Conservation (phyloP, 2,113 vertebrate species). For the Stegastes partitus region DNA sequence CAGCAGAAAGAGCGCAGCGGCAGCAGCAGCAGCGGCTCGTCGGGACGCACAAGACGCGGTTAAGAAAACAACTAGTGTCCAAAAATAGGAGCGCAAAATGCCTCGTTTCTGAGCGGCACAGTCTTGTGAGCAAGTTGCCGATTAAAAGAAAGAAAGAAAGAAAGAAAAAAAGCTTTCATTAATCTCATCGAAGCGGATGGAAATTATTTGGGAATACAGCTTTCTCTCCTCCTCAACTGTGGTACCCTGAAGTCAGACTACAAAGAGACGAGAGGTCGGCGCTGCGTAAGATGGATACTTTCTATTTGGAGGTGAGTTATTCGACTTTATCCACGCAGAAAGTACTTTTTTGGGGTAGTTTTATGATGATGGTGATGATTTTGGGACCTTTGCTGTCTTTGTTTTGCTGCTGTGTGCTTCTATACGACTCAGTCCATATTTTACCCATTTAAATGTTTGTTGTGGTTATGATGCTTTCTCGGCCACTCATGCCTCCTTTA, state of each 20-base stretch:
- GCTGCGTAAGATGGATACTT: slow-evolving; percentile 70
- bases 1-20: slow-evolving; percentile 42
- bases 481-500: neutral
- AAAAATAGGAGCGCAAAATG: slow-evolving; percentile 16
- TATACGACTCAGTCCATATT: neutral
- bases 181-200: slow-evolving; percentile 59
- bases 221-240: slow-evolving; percentile 70
- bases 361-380: neutral
- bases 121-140: neutral
- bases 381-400: slow-evolving; percentile 33
- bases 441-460: neutral
- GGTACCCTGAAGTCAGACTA: slow-evolving; percentile 78
- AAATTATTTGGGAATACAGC: slow-evolving; percentile 59
- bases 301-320: slow-evolving; percentile 71
- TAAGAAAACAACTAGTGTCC: slow-evolving; percentile 8
- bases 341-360: neutral
- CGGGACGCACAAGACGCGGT: slow-evolving; percentile 26
- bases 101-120: neutral
- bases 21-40: slow-evolving; percentile 7
- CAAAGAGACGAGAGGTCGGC: slow-evolving; percentile 71
- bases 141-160: neutral
- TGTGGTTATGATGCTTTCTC: neutral
- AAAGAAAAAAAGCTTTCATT: slow-evolving; percentile 28
- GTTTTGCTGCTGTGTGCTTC: slow-evolving; percentile 40
- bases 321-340: neutral